Evolutionary conservation across 2,797 vertebrate genomes (phyloP), one percentile per base, ranked within the genome.

Genomic region (Chaetophractus vellerosus): DNA sequence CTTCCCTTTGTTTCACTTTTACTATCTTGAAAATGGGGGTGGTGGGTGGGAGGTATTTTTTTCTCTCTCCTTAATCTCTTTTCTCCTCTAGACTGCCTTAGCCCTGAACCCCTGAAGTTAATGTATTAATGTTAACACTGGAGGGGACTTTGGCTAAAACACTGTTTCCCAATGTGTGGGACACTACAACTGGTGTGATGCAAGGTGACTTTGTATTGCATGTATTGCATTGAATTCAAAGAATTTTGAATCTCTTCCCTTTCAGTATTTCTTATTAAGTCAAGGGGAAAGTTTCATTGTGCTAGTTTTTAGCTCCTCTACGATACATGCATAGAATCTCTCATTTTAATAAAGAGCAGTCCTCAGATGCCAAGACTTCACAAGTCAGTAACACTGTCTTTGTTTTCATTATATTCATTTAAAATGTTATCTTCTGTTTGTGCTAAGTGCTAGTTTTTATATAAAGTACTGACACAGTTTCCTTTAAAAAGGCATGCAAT

Each of bases 1-100:
- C 45, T 9, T 45, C 48, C 83, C 72, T 71, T 52, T 71, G 72
- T 84, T 85, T 79, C 72, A 78, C 18, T 79, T 69, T 85, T 87
- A 33, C 50, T 36, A 68, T 75, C 38, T 81, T 38, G 74, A 91
- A 81, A 87, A 33, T 59, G 74, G 26, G 7, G 21, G 9, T 57
- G 41, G 57, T 57, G 21, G 26, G 26, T 74, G 4, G 64, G 61
- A 23, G n/a, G 4, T 71, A 41, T 33, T 63, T 52, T 85, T 78
- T 84, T 63, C 71, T 45, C 18, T 63, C 71, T 45, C 18, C 74
- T 66, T 86, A 33, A 81, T 74, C 45, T 45, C 14, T 74, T 78
- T 81, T 31, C 6, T 74, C 15, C 48, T 50, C 15, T 68, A 45
- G 82, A 6, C 24, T 80, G 3, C n/a, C 50, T 80, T 36, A 41